phyloP scores from a whole-genome alignment of 2,888 invertebrate genomes.

The Rambutsinella grinnellia region DNA sequence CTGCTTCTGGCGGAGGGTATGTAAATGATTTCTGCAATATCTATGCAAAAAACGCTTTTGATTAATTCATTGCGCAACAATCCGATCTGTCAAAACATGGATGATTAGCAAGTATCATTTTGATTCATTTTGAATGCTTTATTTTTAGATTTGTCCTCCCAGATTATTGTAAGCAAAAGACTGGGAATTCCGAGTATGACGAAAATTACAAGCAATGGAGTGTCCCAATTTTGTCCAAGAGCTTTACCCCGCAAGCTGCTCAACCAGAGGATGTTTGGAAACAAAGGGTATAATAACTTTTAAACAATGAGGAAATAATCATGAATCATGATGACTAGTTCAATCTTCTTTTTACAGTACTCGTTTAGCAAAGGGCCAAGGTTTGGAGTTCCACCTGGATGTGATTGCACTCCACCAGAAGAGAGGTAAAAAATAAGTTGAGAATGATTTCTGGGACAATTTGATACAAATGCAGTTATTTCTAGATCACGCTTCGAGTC shows the following conservation, averaged over 20 bases:
- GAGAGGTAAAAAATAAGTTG: conserved; percentile 46
- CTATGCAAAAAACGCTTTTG: background rate
- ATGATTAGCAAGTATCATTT: no score
- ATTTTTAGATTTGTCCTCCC: conserved; percentile 41
- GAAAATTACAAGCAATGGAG: conserved; percentile 63
- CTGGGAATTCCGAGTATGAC: conserved; percentile 63
- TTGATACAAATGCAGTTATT: background rate
- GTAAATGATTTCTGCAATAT: background rate
- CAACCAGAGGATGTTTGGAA: conserved; percentile 44
- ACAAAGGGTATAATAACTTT: conserved; percentile 34
- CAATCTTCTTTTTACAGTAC: conserved; percentile 32
- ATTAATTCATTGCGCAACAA: no score
- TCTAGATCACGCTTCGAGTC: conserved; percentile 59
- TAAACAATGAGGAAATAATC: background rate
- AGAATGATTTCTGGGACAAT: background rate
- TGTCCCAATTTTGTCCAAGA: conserved; percentile 26
- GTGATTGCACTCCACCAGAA: conserved; percentile 57
- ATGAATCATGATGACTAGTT: background rate
- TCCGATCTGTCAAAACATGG: no score
- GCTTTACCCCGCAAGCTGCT: conserved; percentile 21
- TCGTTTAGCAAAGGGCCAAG: conserved; percentile 58
- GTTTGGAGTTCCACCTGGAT: conserved; percentile 56
- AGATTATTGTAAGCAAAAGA: conserved; percentile 51
- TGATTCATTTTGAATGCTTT: background rate
- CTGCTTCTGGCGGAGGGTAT: conserved; percentile 53